Base-by-base conservation (phyloP, 2,113 vertebrate genomes). In the Melanerpes formicivorus region DNA sequence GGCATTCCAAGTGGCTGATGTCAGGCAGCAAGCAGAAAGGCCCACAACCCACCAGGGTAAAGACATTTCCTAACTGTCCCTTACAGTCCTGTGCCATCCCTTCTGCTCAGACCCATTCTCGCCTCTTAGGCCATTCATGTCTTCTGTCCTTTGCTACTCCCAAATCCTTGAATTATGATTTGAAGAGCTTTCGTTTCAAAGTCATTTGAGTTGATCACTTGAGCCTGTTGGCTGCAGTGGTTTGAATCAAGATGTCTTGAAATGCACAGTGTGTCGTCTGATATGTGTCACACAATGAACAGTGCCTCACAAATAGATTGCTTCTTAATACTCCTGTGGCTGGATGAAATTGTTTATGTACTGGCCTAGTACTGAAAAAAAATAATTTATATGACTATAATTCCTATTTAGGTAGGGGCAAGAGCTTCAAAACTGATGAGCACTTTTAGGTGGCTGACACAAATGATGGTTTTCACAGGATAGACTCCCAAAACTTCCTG, bases 161-260 rank as follows among this genome's bases (percentile, higher is more conserved):
- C 59, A 56, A 66, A 83, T 73, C 93, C 69, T 89, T 80, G 37
- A 29, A 13, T 91, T 87, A 67, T n/a, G 81, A 72, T 78, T 90
- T 34, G 52, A 92, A 78, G 52, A 66, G 84, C 93, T 96, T 37
- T 5, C 70, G 56, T 96, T 97, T 97, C 96, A 95, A 96, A 90
- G 90, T 50, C 60, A 6, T 80, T 21, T 15, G 66, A 52, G 55
- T 37, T 17, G 54, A 93, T 50, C 50, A 59, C 65, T 83, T 3
- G 4, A 55, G 80, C 59, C 80, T 92, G 83, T 92, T 54, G 55
- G 81, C 71, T 13, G 21, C 8, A 3, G 9, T 40, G 23, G 54
- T 92, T 83, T 44, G 32, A 84, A 40, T 54, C 27, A 75, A 82
- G 77, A 89, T 27, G 52, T 37, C 86, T 84, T 95, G 76, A 84